A percentile compares a stretch with the other conserved stretches of the same genome.
Conservation (phyloP, 2,888 invertebrate species). For the Protophormia terraenovae region DNA sequence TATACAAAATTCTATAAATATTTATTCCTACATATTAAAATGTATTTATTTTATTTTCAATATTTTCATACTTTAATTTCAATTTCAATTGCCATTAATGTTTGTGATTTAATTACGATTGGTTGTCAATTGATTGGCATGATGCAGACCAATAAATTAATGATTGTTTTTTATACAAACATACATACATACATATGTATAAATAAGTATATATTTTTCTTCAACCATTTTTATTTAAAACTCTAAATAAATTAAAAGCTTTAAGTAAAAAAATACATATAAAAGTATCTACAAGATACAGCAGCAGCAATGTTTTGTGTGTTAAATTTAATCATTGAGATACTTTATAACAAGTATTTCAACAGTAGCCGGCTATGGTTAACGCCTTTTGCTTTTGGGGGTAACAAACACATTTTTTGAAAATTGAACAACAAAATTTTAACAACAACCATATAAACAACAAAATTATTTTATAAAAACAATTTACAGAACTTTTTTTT, state of each 20-base stretch:
- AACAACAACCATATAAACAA: not conserved
- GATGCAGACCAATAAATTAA: constrained; percentile 80
- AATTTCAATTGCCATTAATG: constrained; percentile 58
- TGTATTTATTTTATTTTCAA: constrained; percentile 58
- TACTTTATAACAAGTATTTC: constrained; percentile 54
- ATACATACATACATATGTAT: not conserved
- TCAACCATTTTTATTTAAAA: constrained; percentile 52
- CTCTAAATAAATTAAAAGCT: constrained; percentile 20
- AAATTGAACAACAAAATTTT: not conserved
- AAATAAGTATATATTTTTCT: constrained; percentile 16
- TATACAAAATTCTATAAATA: constrained; percentile 56
- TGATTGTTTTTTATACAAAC: constrained; percentile 62
- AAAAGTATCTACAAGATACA: constrained; percentile 6
- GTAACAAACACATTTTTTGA: constrained; percentile 11
- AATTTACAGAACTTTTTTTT: constrained; percentile 17
- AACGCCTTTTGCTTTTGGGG: constrained; percentile 66
- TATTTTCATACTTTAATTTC: constrained; percentile 48
- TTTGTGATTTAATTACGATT: constrained; percentile 77
- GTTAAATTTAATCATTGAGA: constrained; percentile 16
- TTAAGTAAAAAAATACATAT: not conserved
- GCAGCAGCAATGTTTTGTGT: constrained; percentile 16
- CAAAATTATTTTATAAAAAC: not conserved
- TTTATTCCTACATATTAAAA: constrained; percentile 70
- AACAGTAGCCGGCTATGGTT: constrained; percentile 65
- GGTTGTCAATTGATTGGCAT: constrained; percentile 81